Evolutionary conservation across 2,888 invertebrate species (phyloP).

Genomic region (Pammene fasciana): DNA sequence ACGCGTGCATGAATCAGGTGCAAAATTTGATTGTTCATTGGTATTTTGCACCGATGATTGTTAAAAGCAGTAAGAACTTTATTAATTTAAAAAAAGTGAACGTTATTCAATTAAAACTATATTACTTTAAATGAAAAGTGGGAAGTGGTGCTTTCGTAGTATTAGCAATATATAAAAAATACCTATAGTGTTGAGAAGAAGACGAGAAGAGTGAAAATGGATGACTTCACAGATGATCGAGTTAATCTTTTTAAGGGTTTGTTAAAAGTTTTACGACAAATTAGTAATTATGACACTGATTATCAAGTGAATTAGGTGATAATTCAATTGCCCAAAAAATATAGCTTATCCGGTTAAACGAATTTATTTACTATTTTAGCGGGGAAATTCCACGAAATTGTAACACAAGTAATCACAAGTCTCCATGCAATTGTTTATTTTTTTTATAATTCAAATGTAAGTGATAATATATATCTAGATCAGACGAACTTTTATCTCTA

Average conservation of each 20-base stretch:
- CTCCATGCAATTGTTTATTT: no score
- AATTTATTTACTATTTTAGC: no score
- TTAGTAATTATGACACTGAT: no score
- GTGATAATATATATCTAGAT: no score
- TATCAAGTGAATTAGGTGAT: no score
- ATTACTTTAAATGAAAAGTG: background rate
- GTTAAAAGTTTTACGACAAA: background rate
- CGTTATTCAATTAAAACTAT: background rate
- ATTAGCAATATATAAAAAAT: background rate
- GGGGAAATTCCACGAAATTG: no score
- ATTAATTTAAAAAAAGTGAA: background rate
- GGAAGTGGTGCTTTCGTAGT: background rate
- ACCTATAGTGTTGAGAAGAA: conserved; percentile 1
- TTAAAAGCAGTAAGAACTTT: background rate
- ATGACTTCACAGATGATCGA: conserved; percentile 5
- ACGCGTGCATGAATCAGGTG: conserved; percentile 72
- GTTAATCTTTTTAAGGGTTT: conserved; percentile 15
- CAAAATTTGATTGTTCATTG: conserved; percentile 51
- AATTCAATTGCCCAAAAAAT: no score
- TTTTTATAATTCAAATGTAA: no score
- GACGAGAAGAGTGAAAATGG: conserved; percentile 19
- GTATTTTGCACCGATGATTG: conserved; percentile 5
- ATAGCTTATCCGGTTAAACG: no score
- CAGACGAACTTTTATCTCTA: no score
- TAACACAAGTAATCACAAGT: no score